Evolutionary conservation across 2,113 vertebrate genomes (phyloP).

Genomic region (Carettochelys insculpta): DNA sequence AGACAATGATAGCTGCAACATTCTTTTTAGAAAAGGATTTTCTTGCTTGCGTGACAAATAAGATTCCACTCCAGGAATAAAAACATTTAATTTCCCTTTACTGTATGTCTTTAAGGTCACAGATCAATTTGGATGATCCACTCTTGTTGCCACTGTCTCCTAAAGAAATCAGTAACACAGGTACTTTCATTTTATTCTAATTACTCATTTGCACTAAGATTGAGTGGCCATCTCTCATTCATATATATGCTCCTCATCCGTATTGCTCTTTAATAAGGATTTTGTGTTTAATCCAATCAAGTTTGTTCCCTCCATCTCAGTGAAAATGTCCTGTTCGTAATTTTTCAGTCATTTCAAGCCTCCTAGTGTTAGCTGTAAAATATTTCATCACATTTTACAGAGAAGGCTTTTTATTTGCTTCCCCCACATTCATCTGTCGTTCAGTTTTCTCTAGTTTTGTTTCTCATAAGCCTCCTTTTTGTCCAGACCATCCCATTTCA

Average conservation of each 20-base stretch:
- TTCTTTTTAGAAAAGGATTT: neutral
- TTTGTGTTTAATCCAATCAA: neutral
- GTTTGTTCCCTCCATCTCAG: neutral
- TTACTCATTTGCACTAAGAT: neutral
- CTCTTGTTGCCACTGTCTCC: neutral
- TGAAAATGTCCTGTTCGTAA: neutral
- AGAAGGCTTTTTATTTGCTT: neutral
- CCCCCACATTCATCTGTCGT: neutral
- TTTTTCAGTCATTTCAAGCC: neutral
- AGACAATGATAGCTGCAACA: neutral
- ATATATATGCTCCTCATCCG: neutral
- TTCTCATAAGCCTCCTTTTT: neutral
- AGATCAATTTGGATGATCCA: no score
- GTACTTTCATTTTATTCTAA: neutral
- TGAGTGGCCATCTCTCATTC: neutral
- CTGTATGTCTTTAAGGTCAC: neutral
- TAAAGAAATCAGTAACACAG: neutral
- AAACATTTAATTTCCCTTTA: neutral
- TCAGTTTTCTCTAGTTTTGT: neutral
- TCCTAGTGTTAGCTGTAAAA: neutral
- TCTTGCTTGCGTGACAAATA: neutral
- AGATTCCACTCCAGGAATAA: neutral
- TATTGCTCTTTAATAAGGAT: neutral
- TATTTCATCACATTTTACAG: neutral
- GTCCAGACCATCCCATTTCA: neutral